Evolutionary conservation across 2,888 invertebrate species (phyloP).

Genomic region (Cecidostiba fungosa): DNA sequence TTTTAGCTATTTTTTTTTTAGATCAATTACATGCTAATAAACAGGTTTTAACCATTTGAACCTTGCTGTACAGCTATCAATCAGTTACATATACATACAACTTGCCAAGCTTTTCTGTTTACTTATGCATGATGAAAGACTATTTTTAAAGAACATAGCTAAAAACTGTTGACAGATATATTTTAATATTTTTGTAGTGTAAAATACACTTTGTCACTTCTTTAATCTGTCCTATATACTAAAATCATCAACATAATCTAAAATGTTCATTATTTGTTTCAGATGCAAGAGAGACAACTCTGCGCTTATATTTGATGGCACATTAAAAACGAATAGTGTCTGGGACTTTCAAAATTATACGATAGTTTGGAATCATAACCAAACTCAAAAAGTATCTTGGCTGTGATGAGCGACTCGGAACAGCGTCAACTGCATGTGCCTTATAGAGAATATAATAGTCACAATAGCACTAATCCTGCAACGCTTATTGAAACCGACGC

Average conservation of each 20-base stretch:
- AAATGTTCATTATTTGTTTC: slow-evolving; percentile 24
- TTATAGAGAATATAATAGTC: slow-evolving; percentile 79
- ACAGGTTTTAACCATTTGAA: not conserved
- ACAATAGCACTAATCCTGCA: slow-evolving; percentile 74
- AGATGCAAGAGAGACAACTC: slow-evolving; percentile 49
- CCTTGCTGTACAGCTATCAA: not conserved
- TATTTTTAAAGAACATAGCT: not conserved
- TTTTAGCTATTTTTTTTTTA: not conserved
- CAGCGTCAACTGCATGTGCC: slow-evolving; percentile 79
- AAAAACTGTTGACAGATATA: not conserved
- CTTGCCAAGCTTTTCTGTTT: not conserved
- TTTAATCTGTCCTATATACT: not conserved
- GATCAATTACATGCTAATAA: not conserved
- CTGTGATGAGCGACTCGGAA: slow-evolving; percentile 80
- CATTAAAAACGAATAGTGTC: slow-evolving; percentile 14
- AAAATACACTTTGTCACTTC: not conserved
- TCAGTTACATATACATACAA: not conserved
- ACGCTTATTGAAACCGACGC: slow-evolving; percentile 76
- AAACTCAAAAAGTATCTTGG: slow-evolving; percentile 59
- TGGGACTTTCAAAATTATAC: slow-evolving; percentile 12
- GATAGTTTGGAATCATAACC: slow-evolving; percentile 47
- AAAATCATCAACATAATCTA: not conserved
- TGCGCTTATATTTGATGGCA: slow-evolving; percentile 43
- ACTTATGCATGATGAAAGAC: not conserved
- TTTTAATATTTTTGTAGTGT: not conserved